These are phyloP conservation scores for Galaxias olidus DNA, from an alignment of 2,797 vertebrate genomes.

Conservation along the genomic window DNA sequence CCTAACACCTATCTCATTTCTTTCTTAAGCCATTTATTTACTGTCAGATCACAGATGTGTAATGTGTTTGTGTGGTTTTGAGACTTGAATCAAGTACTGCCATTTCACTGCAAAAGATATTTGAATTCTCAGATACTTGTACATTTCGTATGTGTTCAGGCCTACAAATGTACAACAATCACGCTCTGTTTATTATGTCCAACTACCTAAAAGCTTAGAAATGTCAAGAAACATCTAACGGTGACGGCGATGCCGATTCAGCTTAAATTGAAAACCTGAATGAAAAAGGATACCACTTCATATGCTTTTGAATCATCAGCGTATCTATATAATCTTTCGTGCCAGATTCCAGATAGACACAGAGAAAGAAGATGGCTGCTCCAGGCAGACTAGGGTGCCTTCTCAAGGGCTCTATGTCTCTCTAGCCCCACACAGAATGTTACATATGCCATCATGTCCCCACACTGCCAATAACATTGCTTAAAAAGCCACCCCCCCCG, in stretches of 20 bases:
- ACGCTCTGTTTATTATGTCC: conserved; percentile 9
- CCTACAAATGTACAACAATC: background rate
- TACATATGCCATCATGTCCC: conserved; percentile 30
- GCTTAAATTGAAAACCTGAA: conserved; percentile 39
- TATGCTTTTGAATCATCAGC: conserved; percentile 42
- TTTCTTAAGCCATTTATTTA: no score
- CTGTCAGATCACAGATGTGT: no score
- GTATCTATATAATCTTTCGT: conserved; percentile 40
- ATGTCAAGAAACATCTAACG: background rate
- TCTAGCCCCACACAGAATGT: conserved; percentile 8
- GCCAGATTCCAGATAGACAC: conserved; percentile 43
- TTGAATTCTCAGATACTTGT: background rate
- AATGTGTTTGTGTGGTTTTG: no score
- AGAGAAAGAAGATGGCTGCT: conserved; percentile 59
- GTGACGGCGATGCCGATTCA: conserved; percentile 29
- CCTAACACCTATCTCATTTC: no score
- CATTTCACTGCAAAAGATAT: background rate
- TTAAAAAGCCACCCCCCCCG: conserved; percentile 32
- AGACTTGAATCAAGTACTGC: background rate
- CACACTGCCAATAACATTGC: conserved; percentile 27
- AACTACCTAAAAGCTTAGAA: no score
- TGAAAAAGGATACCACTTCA: conserved; percentile 43
- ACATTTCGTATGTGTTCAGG: background rate
- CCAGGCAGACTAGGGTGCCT: conserved; percentile 32
- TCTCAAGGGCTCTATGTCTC: conserved; percentile 27